These are phyloP conservation scores for Ernsta delagoae DNA, from an alignment of 2,888 invertebrate genomes.

Conservation along the genomic window DNA sequence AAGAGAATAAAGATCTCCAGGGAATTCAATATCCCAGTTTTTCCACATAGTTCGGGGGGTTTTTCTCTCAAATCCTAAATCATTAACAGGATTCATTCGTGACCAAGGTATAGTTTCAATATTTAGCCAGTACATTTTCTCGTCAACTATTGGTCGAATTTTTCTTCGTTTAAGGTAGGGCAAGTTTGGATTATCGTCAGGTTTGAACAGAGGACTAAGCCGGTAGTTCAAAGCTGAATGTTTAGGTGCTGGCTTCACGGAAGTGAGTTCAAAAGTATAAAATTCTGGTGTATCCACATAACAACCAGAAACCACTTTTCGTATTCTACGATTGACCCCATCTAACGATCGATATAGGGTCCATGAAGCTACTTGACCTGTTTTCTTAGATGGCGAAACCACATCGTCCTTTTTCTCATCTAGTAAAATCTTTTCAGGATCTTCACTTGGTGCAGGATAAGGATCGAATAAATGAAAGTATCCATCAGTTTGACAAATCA, in stretches of 20 bases:
- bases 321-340: conserved; percentile 61
- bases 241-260: conserved; percentile 81
- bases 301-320: conserved; percentile 49
- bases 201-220: conserved; percentile 72
- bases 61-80: conserved; percentile 65
- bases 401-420: conserved; percentile 35
- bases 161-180: conserved; percentile 64
- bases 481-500: conserved; percentile 78
- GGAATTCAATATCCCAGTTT: conserved; percentile 88
- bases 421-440: conserved; percentile 41
- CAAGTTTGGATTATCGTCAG: conserved; percentile 70
- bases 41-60: conserved; percentile 82
- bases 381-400: conserved; percentile 43
- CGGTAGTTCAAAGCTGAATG: conserved; percentile 71
- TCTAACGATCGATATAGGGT: conserved; percentile 71
- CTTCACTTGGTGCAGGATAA: conserved; percentile 69
- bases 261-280: conserved; percentile 84
- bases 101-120: conserved; percentile 74
- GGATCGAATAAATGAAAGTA: conserved; percentile 87
- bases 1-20: conserved; percentile 87
- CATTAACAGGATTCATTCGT: conserved; percentile 64
- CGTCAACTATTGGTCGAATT: conserved; percentile 66
- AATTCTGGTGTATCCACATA: conserved; percentile 69
- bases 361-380: conserved; percentile 70
- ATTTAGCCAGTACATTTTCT: conserved; percentile 80